Conservation (phyloP, 2,797 vertebrate species). For the Chiloscyllium punctatum region DNA sequence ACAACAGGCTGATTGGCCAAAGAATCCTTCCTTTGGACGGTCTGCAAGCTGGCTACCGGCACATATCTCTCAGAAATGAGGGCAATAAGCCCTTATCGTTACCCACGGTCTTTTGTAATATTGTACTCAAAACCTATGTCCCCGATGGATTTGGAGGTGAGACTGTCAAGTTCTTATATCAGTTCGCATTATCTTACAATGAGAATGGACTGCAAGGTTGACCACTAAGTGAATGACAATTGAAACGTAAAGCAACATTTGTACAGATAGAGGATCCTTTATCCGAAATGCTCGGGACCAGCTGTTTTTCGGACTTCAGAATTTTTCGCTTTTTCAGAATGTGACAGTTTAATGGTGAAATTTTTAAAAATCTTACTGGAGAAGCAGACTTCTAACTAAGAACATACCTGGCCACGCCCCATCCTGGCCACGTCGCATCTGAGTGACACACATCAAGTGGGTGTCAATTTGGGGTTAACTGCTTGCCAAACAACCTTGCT, state of each 20-base stretch:
- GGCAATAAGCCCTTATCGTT: conserved; percentile 95
- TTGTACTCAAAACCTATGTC: conserved; percentile 97
- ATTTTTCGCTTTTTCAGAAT: no score
- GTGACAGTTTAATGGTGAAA: no score
- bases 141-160: conserved; percentile 97
- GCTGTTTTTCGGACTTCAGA: no score
- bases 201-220: neutral
- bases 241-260: neutral
- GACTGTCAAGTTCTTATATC: conserved; percentile 38
- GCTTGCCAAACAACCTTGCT: no score
- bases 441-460: no score
- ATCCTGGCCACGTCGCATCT: no score
- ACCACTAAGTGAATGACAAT: neutral
- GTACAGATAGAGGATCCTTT: no score
- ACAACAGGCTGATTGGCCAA: conserved; percentile 93
- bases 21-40: conserved; percentile 92
- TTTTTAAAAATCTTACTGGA: no score
- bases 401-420: no score
- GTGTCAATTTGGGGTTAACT: no score
- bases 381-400: no score
- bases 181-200: neutral
- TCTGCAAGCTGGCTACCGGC: conserved; percentile 91
- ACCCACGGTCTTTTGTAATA: conserved; percentile 96
- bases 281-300: no score
- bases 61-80: conserved; percentile 95